Conservation (phyloP, 2,113 vertebrate genomes). For the Turdus rufiventris region DNA sequence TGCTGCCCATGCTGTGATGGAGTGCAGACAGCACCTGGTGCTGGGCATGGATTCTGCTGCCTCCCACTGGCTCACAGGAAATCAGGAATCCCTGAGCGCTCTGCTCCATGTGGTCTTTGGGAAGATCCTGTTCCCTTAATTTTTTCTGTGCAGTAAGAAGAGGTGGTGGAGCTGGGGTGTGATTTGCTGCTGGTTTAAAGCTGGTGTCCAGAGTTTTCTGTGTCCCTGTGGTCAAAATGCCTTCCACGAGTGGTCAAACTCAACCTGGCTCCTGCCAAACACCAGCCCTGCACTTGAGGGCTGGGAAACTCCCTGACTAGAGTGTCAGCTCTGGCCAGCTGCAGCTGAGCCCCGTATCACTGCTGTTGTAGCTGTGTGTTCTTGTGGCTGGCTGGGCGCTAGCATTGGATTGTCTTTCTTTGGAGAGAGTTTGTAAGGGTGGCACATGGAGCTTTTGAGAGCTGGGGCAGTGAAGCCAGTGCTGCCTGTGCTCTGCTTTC, state of each 20-base stretch:
- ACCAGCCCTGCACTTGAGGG: background rate
- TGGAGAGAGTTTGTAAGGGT: accelerated
- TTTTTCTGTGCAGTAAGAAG: background rate
- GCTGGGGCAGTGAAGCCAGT: accelerated
- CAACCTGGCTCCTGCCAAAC: background rate
- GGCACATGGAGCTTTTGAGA: background rate
- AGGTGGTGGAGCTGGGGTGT: accelerated
- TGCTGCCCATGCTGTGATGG: accelerated
- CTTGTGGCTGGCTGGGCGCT: background rate
- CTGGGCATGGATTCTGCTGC: background rate
- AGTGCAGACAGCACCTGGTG: background rate
- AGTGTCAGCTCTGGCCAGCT: background rate
- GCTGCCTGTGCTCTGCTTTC: accelerated
- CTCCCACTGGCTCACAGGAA: background rate
- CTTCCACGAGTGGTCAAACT: background rate
- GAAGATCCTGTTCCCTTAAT: background rate
- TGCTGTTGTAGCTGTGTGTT: background rate
- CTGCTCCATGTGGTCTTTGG: background rate
- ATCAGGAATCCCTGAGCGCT: accelerated
- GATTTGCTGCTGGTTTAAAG: background rate
- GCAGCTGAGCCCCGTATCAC: accelerated
- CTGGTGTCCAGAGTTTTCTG: background rate
- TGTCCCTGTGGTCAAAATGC: background rate
- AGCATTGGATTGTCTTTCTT: background rate
- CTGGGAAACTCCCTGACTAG: background rate